Conservation (phyloP, 1,140 invertebrate species). For the Panagrolaimus sp. region DNA sequence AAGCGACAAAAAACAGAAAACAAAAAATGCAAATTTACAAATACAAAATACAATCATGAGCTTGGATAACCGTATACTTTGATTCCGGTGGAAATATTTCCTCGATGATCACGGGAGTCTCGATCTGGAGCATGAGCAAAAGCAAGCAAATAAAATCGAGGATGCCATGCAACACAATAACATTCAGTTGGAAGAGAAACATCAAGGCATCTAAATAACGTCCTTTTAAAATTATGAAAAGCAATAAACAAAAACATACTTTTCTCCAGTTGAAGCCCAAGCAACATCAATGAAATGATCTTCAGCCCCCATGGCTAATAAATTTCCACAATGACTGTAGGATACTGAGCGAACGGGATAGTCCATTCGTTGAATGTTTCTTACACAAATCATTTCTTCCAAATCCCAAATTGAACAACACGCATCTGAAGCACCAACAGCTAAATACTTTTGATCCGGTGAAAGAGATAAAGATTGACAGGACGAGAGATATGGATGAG, state of each 20-base stretch:
- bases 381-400: background rate
- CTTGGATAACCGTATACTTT: background rate
- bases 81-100: background rate
- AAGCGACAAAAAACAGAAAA: background rate
- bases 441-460: conserved; percentile 4
- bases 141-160: conserved; percentile 1
- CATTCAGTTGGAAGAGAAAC: conserved; percentile 8
- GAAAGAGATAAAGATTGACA: conserved; percentile 6
- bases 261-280: background rate
- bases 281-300: conserved; percentile 15
- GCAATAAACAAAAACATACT: background rate
- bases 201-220: background rate
- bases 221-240: background rate
- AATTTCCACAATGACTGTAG: background rate
- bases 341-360: background rate
- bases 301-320: background rate
- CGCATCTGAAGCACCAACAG: background rate
- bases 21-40: conserved; percentile 13
- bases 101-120: background rate
- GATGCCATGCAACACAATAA: conserved; percentile 14
- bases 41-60: background rate
- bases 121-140: background rate
- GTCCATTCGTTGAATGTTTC: background rate
- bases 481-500: background rate
- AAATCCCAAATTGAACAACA: conserved; percentile 12